Evolutionary conservation across 2,888 invertebrate genomes (phyloP).

Genomic region (Lithophane leautieri): DNA sequence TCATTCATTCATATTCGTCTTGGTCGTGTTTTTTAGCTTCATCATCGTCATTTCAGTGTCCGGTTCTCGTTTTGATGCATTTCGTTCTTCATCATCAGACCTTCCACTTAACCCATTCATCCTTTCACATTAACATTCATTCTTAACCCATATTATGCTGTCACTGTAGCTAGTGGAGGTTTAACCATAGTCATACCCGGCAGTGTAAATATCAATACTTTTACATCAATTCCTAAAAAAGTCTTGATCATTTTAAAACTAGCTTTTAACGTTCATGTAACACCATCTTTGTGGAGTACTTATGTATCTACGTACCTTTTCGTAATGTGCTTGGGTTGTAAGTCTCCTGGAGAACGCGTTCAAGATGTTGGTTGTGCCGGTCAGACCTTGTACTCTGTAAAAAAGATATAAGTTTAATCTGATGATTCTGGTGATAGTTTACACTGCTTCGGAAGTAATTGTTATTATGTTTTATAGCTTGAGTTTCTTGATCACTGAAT

Average conservation of each 20-base stretch:
- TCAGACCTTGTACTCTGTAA: conserved; percentile 84
- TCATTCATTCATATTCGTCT: neutral
- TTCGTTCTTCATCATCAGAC: neutral
- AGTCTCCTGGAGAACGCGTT: conserved; percentile 83
- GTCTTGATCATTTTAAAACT: too few relatives aligned
- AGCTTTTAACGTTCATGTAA: too few relatives aligned
- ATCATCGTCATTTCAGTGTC: too few relatives aligned
- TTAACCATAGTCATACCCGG: neutral
- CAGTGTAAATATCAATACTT: too few relatives aligned
- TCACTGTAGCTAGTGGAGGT: neutral
- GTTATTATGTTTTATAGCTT: too few relatives aligned
- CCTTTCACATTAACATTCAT: neutral
- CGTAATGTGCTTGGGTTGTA: conserved; percentile 75
- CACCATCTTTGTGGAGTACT: neutral
- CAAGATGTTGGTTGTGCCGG: conserved; percentile 86
- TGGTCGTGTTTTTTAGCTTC: neutral
- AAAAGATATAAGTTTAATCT: neutral
- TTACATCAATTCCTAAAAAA: too few relatives aligned
- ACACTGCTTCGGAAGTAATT: too few relatives aligned
- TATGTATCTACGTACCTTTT: conserved; percentile 73
- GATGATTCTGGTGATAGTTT: too few relatives aligned
- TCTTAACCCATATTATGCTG: neutral
- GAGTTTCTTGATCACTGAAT: too few relatives aligned
- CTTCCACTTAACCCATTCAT: neutral
- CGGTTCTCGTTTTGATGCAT: neutral